Conservation (phyloP, 2,797 vertebrate genomes). For the Melanotaenia nigrans region DNA sequence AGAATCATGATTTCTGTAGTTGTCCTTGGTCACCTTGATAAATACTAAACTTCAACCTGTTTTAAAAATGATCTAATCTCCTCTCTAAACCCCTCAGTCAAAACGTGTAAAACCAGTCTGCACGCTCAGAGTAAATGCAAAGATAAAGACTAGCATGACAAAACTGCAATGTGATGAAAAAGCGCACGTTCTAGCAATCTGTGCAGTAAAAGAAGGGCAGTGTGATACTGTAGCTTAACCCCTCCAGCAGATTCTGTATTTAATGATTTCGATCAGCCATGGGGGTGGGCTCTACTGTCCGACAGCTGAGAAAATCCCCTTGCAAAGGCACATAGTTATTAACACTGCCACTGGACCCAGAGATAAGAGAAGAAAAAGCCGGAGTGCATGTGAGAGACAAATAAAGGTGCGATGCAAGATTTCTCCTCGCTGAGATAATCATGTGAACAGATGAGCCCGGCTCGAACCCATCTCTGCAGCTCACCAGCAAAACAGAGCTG, state of each 20-base stretch:
- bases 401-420: conserved; percentile 71
- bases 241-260: conserved; percentile 36
- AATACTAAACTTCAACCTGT: conserved; percentile 2
- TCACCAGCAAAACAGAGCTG: conserved; percentile 65
- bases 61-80: conserved; percentile 7
- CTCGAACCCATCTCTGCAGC: conserved; percentile 50
- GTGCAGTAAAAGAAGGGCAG: conserved; percentile 21
- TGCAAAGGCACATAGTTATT: conserved; percentile 31
- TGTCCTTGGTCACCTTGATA: not conserved
- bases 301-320: conserved; percentile 26
- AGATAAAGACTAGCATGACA: conserved; percentile 9
- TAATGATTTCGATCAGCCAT: conserved; percentile 65
- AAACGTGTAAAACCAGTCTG: conserved; percentile 8
- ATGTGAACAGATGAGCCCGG: conserved; percentile 62
- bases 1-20: not conserved
- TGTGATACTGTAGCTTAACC: conserved; percentile 43
- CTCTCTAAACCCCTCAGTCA: conserved; percentile 12
- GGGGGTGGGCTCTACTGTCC: conserved; percentile 19
- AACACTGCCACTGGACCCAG: conserved; percentile 35
- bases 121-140: not conserved
- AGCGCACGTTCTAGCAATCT: conserved; percentile 27
- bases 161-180: conserved; percentile 26
- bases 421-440: conserved; percentile 62
- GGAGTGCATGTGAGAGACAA: conserved; percentile 52
- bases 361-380: conserved; percentile 58